Evolutionary conservation across 1,140 invertebrate genomes (phyloP).

Genomic region (Drosophila repleta): DNA sequence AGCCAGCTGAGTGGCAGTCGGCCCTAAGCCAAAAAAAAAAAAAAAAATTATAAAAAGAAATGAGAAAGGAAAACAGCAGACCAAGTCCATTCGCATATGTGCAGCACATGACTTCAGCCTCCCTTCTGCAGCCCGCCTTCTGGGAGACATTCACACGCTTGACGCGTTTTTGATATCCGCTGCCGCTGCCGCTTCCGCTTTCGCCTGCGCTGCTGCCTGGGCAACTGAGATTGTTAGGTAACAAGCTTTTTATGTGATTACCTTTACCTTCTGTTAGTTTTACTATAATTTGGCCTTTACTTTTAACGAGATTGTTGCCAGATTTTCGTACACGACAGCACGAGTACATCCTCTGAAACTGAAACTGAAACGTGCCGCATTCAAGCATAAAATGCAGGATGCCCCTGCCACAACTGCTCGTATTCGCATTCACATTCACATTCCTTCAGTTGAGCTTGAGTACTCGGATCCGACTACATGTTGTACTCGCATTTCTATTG

Average conservation of each 20-base stretch:
- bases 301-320: conserved; percentile 76
- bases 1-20: conserved; percentile 38
- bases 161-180: conserved; percentile 60
- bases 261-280: conserved; percentile 80
- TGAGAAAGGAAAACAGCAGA: neutral
- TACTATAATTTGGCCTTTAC: conserved; percentile 81
- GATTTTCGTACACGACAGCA: conserved; percentile 45
- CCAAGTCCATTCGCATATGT: conserved; percentile 22
- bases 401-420: neutral
- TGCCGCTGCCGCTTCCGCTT: conserved; percentile 69
- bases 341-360: conserved; percentile 47
- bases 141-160: conserved; percentile 62
- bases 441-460: conserved; percentile 6
- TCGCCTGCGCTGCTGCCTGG: conserved; percentile 35
- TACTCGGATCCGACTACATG: conserved; percentile 5
- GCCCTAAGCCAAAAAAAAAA: neutral
- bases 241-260: conserved; percentile 81
- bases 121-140: neutral
- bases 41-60: neutral
- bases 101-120: neutral
- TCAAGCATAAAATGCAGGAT: conserved; percentile 47
- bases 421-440: conserved; percentile 5
- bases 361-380: conserved; percentile 52
- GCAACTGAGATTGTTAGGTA: conserved; percentile 66
- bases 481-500: conserved; percentile 31